Conservation (phyloP, 2,888 invertebrate genomes). For the Antitype chi region DNA sequence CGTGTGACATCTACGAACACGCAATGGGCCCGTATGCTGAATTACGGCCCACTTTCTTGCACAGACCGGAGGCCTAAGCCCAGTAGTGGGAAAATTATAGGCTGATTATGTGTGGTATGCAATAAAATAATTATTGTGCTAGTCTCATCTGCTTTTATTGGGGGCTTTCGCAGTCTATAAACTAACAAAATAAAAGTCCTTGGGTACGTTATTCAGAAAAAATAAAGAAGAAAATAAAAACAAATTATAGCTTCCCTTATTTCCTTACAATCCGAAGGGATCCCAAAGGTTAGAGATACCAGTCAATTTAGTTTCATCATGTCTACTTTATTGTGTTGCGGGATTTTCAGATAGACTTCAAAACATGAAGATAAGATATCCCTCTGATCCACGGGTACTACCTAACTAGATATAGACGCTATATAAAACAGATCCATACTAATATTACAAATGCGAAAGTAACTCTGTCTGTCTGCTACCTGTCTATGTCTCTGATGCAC, state of each 20-base stretch:
- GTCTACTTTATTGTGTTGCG: conserved; percentile 19
- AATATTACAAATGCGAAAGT: not conserved
- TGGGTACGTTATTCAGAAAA: not conserved
- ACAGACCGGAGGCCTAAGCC: not conserved
- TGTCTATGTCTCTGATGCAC: not conserved
- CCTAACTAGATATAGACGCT: not conserved
- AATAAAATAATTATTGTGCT: too few relatives aligned
- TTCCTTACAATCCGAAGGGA: conserved; percentile 1
- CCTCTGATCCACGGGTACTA: not conserved
- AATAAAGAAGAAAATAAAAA: conserved; percentile 2
- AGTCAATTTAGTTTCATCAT: conserved; percentile 26
- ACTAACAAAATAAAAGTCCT: not conserved
- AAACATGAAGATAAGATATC: not conserved
- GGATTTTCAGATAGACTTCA: conserved; percentile 7
- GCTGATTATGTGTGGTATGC: not conserved
- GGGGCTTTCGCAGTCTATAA: not conserved
- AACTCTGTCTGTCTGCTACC: not conserved
- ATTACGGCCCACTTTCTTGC: not conserved
- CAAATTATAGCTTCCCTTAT: not conserved
- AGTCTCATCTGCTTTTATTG: not conserved
- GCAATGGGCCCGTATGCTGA: not conserved
- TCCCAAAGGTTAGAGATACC: conserved; percentile 8
- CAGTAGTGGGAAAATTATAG: not conserved
- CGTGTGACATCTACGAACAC: not conserved
- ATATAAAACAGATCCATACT: not conserved